phyloP scores from a whole-genome alignment of 2,888 invertebrate genomes.

The Horisme vitalbata region DNA sequence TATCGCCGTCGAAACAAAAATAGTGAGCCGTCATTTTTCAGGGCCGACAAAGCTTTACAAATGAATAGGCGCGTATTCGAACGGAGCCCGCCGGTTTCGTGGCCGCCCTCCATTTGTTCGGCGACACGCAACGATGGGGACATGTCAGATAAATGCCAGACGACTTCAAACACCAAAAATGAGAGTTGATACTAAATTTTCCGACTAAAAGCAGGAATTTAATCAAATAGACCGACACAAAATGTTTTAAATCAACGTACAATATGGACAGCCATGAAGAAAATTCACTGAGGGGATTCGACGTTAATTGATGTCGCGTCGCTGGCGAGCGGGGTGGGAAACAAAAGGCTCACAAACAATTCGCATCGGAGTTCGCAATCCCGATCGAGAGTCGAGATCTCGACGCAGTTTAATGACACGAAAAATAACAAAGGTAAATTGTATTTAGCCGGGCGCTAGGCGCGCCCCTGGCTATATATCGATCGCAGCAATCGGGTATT shows the following conservation, averaged over 20 bases:
- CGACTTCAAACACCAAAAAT: constrained; percentile 49
- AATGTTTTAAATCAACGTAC: constrained; percentile 62
- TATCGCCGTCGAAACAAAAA: constrained; percentile 67
- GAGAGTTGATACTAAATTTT: constrained; percentile 17
- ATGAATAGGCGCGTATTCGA: constrained; percentile 68
- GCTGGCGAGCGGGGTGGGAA: constrained; percentile 72
- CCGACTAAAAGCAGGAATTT: constrained; percentile 9
- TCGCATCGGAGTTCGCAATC: constrained; percentile 79
- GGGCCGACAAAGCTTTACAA: constrained; percentile 74
- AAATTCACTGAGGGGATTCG: constrained; percentile 72
- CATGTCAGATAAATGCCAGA: constrained; percentile 60
- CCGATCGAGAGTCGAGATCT: constrained; percentile 79
- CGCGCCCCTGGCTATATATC: constrained; percentile 68
- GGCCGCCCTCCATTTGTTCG: constrained; percentile 65
- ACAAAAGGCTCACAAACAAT: constrained; percentile 82
- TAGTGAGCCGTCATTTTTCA: constrained; percentile 70
- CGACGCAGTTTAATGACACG: constrained; percentile 83
- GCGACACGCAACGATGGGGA: constrained; percentile 65
- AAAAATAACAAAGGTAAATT: constrained; percentile 84
- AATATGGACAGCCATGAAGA: constrained; percentile 67
- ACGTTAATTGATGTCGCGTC: constrained; percentile 82
- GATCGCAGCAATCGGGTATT: constrained; percentile 64
- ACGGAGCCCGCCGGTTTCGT: constrained; percentile 52
- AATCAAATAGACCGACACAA: constrained; percentile 25
- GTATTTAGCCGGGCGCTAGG: constrained; percentile 76